A percentile compares a stretch with the other conserved stretches of the same genome.
These are phyloP conservation scores for Drosophila mayri DNA, from an alignment of 1,140 invertebrate species.

Conservation along the genomic window DNA sequence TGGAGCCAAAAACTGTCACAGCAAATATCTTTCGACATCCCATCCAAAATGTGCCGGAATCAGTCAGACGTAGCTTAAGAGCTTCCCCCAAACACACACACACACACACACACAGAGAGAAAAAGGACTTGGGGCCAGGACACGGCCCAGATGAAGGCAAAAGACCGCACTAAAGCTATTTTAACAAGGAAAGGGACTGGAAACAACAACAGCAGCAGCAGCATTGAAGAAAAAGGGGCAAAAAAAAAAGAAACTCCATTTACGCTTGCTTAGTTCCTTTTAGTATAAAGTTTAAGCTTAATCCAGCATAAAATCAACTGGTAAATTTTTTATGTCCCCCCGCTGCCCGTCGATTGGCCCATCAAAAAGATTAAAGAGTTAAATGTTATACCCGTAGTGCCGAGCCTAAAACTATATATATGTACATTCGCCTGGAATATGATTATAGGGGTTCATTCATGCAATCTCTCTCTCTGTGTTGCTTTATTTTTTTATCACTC, in stretches of 20 bases:
- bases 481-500: constrained; percentile 26
- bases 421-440: constrained; percentile 50
- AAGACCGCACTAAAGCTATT: constrained; percentile 71
- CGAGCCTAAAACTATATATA: constrained; percentile 57
- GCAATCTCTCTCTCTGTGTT: constrained; percentile 12
- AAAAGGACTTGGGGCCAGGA: constrained; percentile 49
- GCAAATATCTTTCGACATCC: constrained; percentile 66
- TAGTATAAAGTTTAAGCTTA: constrained; percentile 83
- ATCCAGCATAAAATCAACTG: constrained; percentile 84
- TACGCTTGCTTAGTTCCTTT: constrained; percentile 83
- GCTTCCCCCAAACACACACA: constrained; percentile 34
- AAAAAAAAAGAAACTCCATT: constrained; percentile 63
- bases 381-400: constrained; percentile 62
- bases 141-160: constrained; percentile 51
- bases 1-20: constrained; percentile 68
- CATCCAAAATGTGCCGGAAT: constrained; percentile 64
- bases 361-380: constrained; percentile 75
- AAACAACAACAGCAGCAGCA: constrained; percentile 50
- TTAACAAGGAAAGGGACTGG: constrained; percentile 79
- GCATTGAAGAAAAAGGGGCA: constrained; percentile 16
- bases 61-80: constrained; percentile 70
- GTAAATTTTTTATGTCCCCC: constrained; percentile 80
- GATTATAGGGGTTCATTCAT: constrained; percentile 48
- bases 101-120: constrained; percentile 22
- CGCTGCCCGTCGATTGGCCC: constrained; percentile 21